Base-by-base conservation (phyloP, 2,888 invertebrate genomes). In the Diabrotica balteata region DNA sequence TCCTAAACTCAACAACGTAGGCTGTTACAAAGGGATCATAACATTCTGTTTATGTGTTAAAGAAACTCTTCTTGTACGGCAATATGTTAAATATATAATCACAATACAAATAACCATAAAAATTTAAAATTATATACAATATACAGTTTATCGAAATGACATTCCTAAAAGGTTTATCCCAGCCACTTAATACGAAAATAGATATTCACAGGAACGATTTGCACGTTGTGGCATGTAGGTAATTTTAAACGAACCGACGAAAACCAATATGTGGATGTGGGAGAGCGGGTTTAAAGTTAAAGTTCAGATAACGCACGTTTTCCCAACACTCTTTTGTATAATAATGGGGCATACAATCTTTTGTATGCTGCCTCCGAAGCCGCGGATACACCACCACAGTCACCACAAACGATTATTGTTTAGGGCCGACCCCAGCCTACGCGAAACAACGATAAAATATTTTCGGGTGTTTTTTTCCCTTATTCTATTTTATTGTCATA, bases 231-330 rank as follows among this genome's bases (percentile, higher is more conserved):
- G 22, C 11, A 32, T 50, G 57, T 58, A 45, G 58, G 69, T 69
- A 69, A 69, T 63, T 66, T 63, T 58, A 69, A 60, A 57, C 69
- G 55, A 54, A 64, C 50, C 42, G 10, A 47, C 61, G 64, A 64
- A 58, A 69, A 63, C 66, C 69, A 69, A 69, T 69, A 69, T 58
- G 59, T 66, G 63, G 63, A 63, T 66, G 66, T 63, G 69, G 69
- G 61, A 60, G 52, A 63, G 67, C 57, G 32, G 58, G 64, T 66
- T 64, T 66, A 46, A 17, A 64, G 64, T 66, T 64, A 62, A 59
- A 66, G 69, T 66, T 68, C 62, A 69, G 69, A 69, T 69, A 69
- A 69, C 69, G 69, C 69, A 69, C 69, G 69, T 69, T 59, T 63
- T 66, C 63, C 51, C 51, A 57, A 59, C 52, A 58, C 63, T 58